These are phyloP conservation scores for Paratilapia polleni DNA, from an alignment of 2,113 vertebrate species.

Conservation along the genomic window DNA sequence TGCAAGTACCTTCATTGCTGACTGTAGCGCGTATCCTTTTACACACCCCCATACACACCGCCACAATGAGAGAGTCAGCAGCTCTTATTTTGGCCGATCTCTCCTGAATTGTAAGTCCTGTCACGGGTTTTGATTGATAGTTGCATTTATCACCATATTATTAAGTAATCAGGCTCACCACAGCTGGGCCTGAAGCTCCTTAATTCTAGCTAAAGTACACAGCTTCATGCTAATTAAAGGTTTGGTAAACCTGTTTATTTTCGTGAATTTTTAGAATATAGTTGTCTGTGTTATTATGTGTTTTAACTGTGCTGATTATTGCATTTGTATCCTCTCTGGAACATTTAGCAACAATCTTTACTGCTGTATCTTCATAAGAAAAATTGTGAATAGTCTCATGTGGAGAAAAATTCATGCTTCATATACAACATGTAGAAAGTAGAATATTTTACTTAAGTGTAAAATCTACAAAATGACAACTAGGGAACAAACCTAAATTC, in stretches of 20 bases:
- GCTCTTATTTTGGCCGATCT: slow-evolving; percentile 73
- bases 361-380: slow-evolving; percentile 20
- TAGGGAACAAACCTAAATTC: not conserved
- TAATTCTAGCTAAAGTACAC: slow-evolving; percentile 76
- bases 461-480: slow-evolving; percentile 7
- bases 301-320: slow-evolving; percentile 48
- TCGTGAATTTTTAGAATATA: slow-evolving; percentile 69
- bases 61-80: slow-evolving; percentile 78
- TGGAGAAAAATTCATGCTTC: not conserved
- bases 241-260: slow-evolving; percentile 76
- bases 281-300: slow-evolving; percentile 63
- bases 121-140: slow-evolving; percentile 80
- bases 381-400: not conserved
- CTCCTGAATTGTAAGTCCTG: slow-evolving; percentile 77
- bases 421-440: not conserved
- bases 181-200: slow-evolving; percentile 75
- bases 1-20: slow-evolving; percentile 59
- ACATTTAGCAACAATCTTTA: slow-evolving; percentile 25
- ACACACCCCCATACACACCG: slow-evolving; percentile 49
- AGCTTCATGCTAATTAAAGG: slow-evolving; percentile 79
- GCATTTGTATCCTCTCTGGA: slow-evolving; percentile 54
- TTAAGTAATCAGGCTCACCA: slow-evolving; percentile 82
- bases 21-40: slow-evolving; percentile 55
- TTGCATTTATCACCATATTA: slow-evolving; percentile 82
- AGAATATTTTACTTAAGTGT: not conserved